Evolutionary conservation across 2,888 invertebrate genomes (phyloP), one percentile per base, ranked within the genome.

Genomic region (Leucania comma): DNA sequence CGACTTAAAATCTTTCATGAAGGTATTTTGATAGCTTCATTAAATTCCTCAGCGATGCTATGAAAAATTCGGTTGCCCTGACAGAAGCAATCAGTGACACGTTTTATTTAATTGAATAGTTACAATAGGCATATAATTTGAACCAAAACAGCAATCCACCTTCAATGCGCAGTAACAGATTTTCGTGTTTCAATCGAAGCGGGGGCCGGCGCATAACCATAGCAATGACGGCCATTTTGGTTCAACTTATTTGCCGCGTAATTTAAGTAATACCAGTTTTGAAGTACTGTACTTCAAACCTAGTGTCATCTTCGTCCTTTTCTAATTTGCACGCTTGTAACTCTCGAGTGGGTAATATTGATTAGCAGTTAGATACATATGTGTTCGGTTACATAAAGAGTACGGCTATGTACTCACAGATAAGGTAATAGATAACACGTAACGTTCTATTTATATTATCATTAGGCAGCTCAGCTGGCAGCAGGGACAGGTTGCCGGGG

Each of bases 371-470:
- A 58, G 17, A 68, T 46, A 59, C 48, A 51, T 53, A 54, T 24
- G 56, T 9, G 57, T 50, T 46, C 35, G 0, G 58, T 63, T 53
- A 80, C 38, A 57, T 53, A 42, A 68, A 68, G n/a, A 54, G 57
- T 50, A 38, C 61, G 20, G 35, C 10, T 64, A 63, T 58, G 42
- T 68, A 68, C 50, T 48, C n/a, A 29, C 46, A 68, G 81, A 77
- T 75, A 77, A 80, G 46, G 38, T 46, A 51, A 57, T 10, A 64
- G 75, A 76, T 80, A 76, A 63, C 57, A 57, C 51, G 42, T 22
- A 64, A 14, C 56, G 56, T 61, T 57, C 5, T 58, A 75, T 80
- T 63, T 68, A 60, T 51, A 56, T 64, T 54, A 73, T 73, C 67
- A 54, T 79, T 63, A 68, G 8, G n/a, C 67, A 68, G 60, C 59